Percentiles rank a stretch among this genome's conserved stretches.
These are phyloP conservation scores for Microcebus jonahi DNA, from an alignment of 2,113 vertebrate genomes.

Conservation along the genomic window DNA sequence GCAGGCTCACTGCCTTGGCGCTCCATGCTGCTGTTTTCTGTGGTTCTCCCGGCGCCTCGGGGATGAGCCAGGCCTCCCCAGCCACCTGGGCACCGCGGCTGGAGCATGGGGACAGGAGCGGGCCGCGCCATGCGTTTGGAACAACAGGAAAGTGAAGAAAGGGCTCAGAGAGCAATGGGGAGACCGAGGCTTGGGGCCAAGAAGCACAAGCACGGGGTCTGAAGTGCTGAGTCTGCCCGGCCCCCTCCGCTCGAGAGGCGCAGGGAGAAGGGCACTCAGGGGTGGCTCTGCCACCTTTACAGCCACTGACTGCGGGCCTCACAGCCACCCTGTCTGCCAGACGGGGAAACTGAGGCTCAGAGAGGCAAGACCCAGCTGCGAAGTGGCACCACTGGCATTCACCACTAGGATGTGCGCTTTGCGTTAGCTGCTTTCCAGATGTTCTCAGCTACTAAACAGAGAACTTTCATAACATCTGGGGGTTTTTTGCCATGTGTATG, in stretches of 20 bases:
- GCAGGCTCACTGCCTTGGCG: not conserved
- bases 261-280: accelerated
- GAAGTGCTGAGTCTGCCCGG: accelerated
- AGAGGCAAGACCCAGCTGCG: not conserved
- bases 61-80: not conserved
- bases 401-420: not conserved
- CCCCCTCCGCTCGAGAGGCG: accelerated
- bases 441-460: not conserved
- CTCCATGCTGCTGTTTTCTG: accelerated
- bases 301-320: not conserved
- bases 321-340: not conserved
- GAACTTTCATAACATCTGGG: not conserved
- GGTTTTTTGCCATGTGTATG: too few relatives aligned
- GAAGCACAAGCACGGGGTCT: accelerated
- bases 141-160: not conserved
- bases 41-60: accelerated
- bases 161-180: not conserved
- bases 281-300: not conserved
- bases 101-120: too few relatives aligned
- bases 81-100: not conserved
- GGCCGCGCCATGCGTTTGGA: accelerated
- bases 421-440: not conserved
- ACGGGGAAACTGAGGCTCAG: not conserved
- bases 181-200: not conserved
- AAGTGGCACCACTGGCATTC: not conserved